phyloP scores from a whole-genome alignment of 2,113 vertebrate genomes.

The Lichenostomus cassidix region DNA sequence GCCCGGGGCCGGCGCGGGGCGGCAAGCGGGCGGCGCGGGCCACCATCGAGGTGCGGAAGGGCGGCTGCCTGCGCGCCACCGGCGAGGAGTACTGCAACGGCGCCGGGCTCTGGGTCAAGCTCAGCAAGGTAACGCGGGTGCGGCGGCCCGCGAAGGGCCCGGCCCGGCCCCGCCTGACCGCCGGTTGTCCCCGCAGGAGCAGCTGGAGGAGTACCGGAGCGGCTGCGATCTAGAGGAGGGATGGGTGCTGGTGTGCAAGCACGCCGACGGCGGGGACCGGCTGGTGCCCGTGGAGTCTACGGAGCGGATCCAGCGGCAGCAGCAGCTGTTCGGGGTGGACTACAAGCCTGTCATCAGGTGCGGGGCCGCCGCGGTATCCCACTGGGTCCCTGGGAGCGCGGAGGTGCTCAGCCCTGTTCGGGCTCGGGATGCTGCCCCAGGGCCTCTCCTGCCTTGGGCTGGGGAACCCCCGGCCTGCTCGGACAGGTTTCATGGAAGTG shows the following conservation, averaged over 20 bases:
- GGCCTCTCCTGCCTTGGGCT: neutral
- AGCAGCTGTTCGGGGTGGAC: conserved; percentile 93
- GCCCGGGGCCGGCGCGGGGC: conserved; percentile 74
- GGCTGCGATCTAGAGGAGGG: conserved; percentile 88
- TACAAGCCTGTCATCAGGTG: conserved; percentile 89
- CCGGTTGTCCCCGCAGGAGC: conserved; percentile 77
- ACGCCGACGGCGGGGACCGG: conserved; percentile 89
- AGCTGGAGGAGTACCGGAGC: conserved; percentile 87
- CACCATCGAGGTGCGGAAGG: conserved; percentile 89
- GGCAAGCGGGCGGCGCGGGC: conserved; percentile 78
- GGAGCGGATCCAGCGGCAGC: conserved; percentile 86
- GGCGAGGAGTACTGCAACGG: conserved; percentile 94
- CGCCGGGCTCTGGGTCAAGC: conserved; percentile 92
- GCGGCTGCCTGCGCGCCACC: conserved; percentile 89
- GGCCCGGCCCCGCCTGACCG: neutral
- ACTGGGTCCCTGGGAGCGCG: neutral
- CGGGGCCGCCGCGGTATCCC: neutral
- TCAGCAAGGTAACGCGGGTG: conserved; percentile 81
- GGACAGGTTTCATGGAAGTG: neutral
- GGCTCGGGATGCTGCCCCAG: neutral
- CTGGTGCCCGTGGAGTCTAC: conserved; percentile 91
- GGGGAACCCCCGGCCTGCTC: neutral
- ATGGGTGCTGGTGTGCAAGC: conserved; percentile 93
- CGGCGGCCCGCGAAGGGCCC: neutral
- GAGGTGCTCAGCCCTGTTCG: fast-evolving